These are phyloP conservation scores for Meteorus sp. DNA, from an alignment of 1,140 invertebrate species.

Conservation along the genomic window DNA sequence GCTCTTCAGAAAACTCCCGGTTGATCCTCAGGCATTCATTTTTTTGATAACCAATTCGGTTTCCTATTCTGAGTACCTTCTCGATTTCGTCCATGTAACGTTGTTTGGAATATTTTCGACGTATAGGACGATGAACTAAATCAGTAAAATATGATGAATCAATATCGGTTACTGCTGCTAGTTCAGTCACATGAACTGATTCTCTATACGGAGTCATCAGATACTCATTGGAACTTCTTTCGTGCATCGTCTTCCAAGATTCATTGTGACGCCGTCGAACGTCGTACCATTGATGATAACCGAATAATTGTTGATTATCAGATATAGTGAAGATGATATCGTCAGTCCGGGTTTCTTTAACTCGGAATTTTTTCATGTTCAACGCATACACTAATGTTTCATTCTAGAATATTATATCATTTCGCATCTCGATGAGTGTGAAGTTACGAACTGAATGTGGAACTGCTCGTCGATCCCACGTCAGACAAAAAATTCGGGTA, in stretches of 20 bases:
- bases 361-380: too few relatives aligned
- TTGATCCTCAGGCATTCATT: conserved; percentile 66
- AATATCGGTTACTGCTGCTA: conserved; percentile 54
- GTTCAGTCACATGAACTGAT: neutral
- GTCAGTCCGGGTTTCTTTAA: conserved; percentile 36
- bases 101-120: conserved; percentile 58
- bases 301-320: conserved; percentile 39
- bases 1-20: conserved; percentile 64
- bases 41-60: conserved; percentile 61
- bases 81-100: conserved; percentile 64
- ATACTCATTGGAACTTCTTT: conserved; percentile 14
- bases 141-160: conserved; percentile 66
- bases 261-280: conserved; percentile 32
- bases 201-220: too few relatives aligned
- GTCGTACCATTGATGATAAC: conserved; percentile 38
- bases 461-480: too few relatives aligned
- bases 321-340: conserved; percentile 42
- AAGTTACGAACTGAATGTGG: too few relatives aligned
- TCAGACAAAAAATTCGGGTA: too few relatives aligned
- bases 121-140: conserved; percentile 60
- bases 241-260: conserved; percentile 29
- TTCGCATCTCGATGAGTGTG: too few relatives aligned
- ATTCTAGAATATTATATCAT: too few relatives aligned
- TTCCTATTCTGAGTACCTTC: conserved; percentile 59
- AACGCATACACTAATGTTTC: too few relatives aligned